Conservation (phyloP, 1,140 invertebrate species). For the Zaprionus inermis region DNA sequence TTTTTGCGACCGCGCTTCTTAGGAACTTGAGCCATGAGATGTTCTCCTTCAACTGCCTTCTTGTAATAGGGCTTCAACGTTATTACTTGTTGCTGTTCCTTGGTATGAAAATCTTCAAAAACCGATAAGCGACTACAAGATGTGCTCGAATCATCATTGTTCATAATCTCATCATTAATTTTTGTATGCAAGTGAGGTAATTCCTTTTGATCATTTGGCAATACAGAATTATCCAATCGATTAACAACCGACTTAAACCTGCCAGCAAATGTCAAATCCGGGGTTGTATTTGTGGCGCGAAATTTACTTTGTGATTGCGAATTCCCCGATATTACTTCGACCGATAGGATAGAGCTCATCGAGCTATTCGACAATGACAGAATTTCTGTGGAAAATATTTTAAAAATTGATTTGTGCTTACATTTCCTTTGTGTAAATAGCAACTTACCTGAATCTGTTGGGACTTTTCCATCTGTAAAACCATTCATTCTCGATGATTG, state of each 20-base stretch:
- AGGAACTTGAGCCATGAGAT: slow-evolving; percentile 52
- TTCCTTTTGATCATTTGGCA: slow-evolving; percentile 31
- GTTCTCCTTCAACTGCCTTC: slow-evolving; percentile 5
- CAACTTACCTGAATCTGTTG: slow-evolving; percentile 52
- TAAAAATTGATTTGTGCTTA: not conserved
- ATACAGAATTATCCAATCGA: slow-evolving; percentile 16
- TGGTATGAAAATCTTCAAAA: slow-evolving; percentile 30
- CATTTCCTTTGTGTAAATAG: not conserved
- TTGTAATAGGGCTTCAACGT: not conserved
- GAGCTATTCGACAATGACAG: slow-evolving; percentile 80
- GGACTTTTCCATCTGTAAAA: slow-evolving; percentile 7
- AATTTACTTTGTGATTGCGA: slow-evolving; percentile 41
- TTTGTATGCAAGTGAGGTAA: slow-evolving; percentile 8
- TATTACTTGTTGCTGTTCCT: slow-evolving; percentile 9
- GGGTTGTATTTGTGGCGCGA: slow-evolving; percentile 29
- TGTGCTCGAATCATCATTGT: slow-evolving; percentile 60
- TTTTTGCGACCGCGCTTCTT: slow-evolving; percentile 89
- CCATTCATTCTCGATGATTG: slow-evolving; percentile 32
- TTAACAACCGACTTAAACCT: slow-evolving; percentile 59
- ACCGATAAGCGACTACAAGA: slow-evolving; percentile 64
- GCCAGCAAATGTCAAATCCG: slow-evolving; percentile 76
- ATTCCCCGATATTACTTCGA: slow-evolving; percentile 47
- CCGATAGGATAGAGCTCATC: slow-evolving; percentile 76
- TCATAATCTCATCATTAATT: slow-evolving; percentile 38
- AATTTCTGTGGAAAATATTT: slow-evolving; percentile 53